These are phyloP conservation scores for Lampropteryx suffumata DNA, from an alignment of 2,888 invertebrate genomes.

Conservation along the genomic window DNA sequence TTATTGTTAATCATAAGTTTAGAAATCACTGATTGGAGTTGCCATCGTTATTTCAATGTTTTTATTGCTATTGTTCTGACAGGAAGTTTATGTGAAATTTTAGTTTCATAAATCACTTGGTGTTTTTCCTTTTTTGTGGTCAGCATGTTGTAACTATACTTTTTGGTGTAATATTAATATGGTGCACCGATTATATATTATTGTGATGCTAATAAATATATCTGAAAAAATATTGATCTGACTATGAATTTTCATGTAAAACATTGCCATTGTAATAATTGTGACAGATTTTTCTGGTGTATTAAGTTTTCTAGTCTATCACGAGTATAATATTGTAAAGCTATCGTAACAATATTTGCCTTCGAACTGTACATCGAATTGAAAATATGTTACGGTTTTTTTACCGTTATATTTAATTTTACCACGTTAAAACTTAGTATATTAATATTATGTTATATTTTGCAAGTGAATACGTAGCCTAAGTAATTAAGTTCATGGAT, in stretches of 20 bases:
- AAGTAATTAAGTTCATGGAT: conserved; percentile 44
- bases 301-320: conserved; percentile 70
- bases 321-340: conserved; percentile 67
- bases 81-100: not conserved
- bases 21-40: conserved; percentile 24
- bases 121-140: too few species aligned
- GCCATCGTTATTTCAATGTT: conserved; percentile 5
- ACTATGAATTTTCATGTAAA: conserved; percentile 47
- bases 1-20: conserved; percentile 33
- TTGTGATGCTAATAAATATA: conserved; percentile 30
- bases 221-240: conserved; percentile 20
- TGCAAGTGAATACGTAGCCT: conserved; percentile 39
- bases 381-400: not conserved
- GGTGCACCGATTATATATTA: conserved; percentile 21
- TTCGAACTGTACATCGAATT: conserved; percentile 6
- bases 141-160: not conserved
- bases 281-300: conserved; percentile 66
- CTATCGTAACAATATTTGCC: conserved; percentile 43
- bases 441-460: conserved; percentile 19
- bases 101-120: too few species aligned
- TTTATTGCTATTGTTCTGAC: conserved; percentile 7
- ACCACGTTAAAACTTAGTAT: conserved; percentile 1
- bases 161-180: conserved; percentile 1
- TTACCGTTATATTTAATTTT: conserved; percentile 1
- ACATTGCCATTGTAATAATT: conserved; percentile 55